Evolutionary conservation across 2,113 vertebrate genomes (phyloP).

Genomic region (Gallinago media): DNA sequence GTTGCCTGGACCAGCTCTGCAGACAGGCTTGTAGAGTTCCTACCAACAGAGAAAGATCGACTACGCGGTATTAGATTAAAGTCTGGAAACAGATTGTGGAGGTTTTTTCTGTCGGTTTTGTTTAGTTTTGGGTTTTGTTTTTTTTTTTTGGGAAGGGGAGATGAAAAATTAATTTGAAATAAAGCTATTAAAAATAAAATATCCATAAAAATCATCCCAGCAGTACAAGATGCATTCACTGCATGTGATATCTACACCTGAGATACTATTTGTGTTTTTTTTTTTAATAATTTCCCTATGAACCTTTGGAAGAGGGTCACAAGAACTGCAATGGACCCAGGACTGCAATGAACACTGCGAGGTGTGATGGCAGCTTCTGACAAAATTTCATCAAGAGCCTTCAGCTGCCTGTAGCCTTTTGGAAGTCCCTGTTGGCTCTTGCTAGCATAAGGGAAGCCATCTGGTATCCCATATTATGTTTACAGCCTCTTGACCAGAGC

Average conservation of each 20-base stretch:
- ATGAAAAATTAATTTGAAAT: neutral
- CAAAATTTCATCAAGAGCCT: neutral
- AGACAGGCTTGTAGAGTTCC: neutral
- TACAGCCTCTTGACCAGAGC: neutral
- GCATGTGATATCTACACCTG: neutral
- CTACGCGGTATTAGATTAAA: neutral
- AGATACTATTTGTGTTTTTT: neutral
- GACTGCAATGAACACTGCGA: neutral
- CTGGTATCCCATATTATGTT: neutral
- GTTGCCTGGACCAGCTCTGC: neutral
- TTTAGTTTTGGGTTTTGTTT: accelerated
- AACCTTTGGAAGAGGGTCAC: neutral
- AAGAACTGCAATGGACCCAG: neutral
- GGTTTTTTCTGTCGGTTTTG: accelerated
- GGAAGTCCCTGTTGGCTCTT: neutral
- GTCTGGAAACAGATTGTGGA: neutral
- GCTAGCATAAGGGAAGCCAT: neutral
- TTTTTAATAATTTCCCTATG: accelerated
- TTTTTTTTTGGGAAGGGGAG: accelerated
- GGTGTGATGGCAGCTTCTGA: neutral
- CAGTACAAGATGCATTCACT: neutral
- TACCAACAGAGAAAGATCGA: accelerated
- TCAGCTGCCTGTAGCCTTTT: neutral
- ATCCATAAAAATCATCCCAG: neutral
- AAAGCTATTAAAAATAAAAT: neutral